Conservation (phyloP, 2,797 vertebrate genomes). For the Kryptolebias ocellatus region DNA sequence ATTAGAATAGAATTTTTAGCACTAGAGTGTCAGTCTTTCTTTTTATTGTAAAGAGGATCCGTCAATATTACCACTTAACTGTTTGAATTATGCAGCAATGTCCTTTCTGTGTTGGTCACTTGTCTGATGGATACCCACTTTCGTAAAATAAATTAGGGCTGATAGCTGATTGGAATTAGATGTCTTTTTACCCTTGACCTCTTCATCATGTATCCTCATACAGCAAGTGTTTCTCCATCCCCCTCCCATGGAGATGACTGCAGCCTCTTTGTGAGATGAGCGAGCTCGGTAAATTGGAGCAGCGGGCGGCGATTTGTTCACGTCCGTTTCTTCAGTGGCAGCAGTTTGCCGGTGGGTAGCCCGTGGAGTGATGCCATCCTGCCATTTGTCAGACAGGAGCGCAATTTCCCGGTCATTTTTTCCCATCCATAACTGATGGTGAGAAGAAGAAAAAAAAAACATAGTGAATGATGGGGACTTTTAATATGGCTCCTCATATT, state of each 20-base stretch:
- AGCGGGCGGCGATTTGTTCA: slow-evolving; percentile 71
- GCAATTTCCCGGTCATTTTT: slow-evolving; percentile 76
- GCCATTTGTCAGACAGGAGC: slow-evolving; percentile 75
- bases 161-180: slow-evolving; percentile 61
- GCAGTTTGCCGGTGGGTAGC: slow-evolving; percentile 73
- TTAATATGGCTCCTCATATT: slow-evolving; percentile 55
- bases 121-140: slow-evolving; percentile 51
- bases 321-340: slow-evolving; percentile 60
- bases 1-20: slow-evolving; percentile 48
- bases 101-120: slow-evolving; percentile 48
- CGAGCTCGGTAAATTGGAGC: slow-evolving; percentile 69
- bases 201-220: slow-evolving; percentile 46
- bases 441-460: slow-evolving; percentile 32
- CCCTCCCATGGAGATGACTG: slow-evolving; percentile 51
- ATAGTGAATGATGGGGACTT: slow-evolving; percentile 57
- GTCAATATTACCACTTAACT: slow-evolving; percentile 27
- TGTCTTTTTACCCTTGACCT: slow-evolving; percentile 71
- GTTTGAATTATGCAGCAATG: slow-evolving; percentile 66
- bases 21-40: slow-evolving; percentile 19
- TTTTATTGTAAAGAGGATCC: slow-evolving; percentile 29
- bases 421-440: slow-evolving; percentile 69
- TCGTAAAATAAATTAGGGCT: slow-evolving; percentile 56
- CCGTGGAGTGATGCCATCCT: slow-evolving; percentile 64
- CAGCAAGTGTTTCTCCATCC: slow-evolving; percentile 53
- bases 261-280: slow-evolving; percentile 67